phyloP scores from a whole-genome alignment of 2,113 vertebrate species.

The Talpa occidentalis region DNA sequence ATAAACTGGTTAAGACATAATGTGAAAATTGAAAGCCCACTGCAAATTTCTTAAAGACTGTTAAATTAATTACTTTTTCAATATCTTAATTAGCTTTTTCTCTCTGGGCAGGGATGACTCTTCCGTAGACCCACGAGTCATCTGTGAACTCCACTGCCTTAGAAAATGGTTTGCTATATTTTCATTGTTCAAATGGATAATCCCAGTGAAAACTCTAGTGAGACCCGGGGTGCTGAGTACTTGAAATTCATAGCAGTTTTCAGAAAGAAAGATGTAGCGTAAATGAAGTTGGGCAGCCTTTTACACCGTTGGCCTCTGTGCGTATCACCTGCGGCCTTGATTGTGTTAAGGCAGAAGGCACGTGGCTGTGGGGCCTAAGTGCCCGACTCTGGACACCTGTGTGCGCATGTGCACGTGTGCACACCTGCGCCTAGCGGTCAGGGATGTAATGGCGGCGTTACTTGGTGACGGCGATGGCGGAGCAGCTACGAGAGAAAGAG shows the following conservation, averaged over 20 bases:
- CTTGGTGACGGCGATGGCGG: no score
- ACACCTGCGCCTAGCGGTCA: no score
- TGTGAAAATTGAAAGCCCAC: background rate
- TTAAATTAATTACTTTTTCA: slow-evolving; percentile 25
- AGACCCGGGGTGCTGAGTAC: background rate
- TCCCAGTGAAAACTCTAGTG: background rate
- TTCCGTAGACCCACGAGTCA: background rate
- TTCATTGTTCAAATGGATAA: background rate
- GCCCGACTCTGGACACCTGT: no score
- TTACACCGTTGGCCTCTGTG: no score
- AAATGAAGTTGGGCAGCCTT: no score
- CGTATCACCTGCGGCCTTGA: no score
- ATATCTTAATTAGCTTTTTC: slow-evolving; percentile 17
- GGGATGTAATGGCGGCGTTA: no score
- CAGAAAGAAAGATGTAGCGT: background rate
- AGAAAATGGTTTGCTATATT: background rate
- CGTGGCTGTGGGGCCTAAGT: no score
- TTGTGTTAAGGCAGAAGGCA: no score
- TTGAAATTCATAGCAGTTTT: background rate
- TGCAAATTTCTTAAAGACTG: background rate
- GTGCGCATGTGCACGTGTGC: no score
- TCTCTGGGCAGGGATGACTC: background rate
- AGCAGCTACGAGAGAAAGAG: no score
- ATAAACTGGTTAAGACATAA: background rate
- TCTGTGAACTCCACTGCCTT: background rate